These are phyloP conservation scores for Anisognathus igniventris DNA, from an alignment of 2,797 vertebrate genomes.

Conservation along the genomic window DNA sequence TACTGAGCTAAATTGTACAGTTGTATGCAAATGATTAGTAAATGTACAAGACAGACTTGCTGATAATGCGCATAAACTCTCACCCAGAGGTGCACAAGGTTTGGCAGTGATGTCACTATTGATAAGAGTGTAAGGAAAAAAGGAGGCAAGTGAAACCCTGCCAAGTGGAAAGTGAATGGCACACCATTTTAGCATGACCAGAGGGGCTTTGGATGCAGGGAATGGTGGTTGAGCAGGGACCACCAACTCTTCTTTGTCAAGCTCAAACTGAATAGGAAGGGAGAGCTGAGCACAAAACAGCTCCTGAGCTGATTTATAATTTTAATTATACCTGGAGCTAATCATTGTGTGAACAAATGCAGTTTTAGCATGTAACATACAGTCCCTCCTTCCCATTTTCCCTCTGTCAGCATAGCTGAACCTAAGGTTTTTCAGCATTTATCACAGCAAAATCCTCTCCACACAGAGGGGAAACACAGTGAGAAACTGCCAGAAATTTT, in stretches of 20 bases:
- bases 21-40: not conserved
- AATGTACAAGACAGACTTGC: not conserved
- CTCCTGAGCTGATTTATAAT: not conserved
- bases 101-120: not conserved
- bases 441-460: not conserved
- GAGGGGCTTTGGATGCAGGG: not conserved
- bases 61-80: not conserved
- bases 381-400: not conserved
- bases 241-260: not conserved
- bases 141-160: not conserved
- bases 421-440: not conserved
- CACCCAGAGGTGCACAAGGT: not conserved
- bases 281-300: not conserved
- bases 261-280: not conserved
- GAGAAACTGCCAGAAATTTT: not conserved
- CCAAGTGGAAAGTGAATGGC: not conserved
- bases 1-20: not conserved
- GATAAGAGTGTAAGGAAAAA: not conserved
- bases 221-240: not conserved
- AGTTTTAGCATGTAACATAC: not conserved
- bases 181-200: not conserved
- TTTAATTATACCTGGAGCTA: not conserved
- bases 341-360: not conserved
- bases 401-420: not conserved
- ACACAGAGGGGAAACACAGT: not conserved